Base-by-base conservation (phyloP, 2,888 invertebrate genomes). In the Sphecodes monilicornis region DNA sequence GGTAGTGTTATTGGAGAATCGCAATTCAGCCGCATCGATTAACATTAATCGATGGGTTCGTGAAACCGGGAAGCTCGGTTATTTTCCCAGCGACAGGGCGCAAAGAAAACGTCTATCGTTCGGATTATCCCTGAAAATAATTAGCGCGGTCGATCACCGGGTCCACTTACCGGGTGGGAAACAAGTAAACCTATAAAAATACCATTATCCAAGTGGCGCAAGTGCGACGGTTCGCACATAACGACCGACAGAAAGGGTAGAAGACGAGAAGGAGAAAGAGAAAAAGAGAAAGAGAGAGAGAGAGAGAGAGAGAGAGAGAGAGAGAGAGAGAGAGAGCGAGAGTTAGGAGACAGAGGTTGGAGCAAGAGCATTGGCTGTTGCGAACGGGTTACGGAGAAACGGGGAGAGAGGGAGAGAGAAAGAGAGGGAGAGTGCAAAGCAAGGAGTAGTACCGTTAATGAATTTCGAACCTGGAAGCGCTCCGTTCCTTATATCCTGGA, bases 131-230 rank as follows among this genome's bases (percentile, higher is more conserved):
- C 70, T 80, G 81, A 81, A 90, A 90, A 86, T 90, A 90, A 90
- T 90, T 90, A 90, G 89, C 88, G 80, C 78, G 88, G 80, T 90
- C 88, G 89, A 89, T 90, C 89, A 85, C 74, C 76, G 85, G 76
- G 83, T 86, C 86, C 89, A 84, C 77, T 86, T 76, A 72, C 54
- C 82, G 80, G 74, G 88, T 86, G 89, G 78, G 87, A 88, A 84
- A 84, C 85, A 89, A 86, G 88, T 86, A 86, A 90, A 88, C 89
- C 90, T 91, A 91, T 91, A 91, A 91, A 92, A 92, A 91, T 90
- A 90, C 87, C 86, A 90, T 92, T 90, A 91, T 86, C 89, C 86
- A 75, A 64, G 73, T 77, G 86, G 78, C 82, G 79, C 88, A 91
- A 92, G 89, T 91, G 89, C 85, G 85, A 84, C 82, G 82, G 88